phyloP scores from a whole-genome alignment of 2,113 vertebrate genomes.

The Cromileptes altivelis region DNA sequence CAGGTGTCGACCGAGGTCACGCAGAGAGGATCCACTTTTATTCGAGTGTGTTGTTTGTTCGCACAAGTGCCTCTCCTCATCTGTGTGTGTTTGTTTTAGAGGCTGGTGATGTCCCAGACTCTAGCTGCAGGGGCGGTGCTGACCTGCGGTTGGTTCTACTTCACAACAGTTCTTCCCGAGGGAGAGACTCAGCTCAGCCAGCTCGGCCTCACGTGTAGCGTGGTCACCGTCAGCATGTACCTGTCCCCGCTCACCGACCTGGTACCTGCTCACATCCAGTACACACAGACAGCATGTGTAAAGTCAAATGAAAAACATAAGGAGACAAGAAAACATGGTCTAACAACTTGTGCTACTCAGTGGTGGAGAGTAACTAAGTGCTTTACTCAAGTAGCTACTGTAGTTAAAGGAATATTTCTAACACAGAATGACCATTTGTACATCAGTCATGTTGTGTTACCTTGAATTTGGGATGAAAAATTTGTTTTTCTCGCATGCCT shows the following conservation, averaged over 20 bases:
- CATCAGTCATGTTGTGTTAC: too few relatives aligned
- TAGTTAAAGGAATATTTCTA: too few relatives aligned
- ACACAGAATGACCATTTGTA: too few relatives aligned
- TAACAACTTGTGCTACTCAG: too few relatives aligned
- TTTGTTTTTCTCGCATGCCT: too few relatives aligned
- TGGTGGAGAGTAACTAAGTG: background rate
- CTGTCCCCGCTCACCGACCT: constrained; percentile 91
- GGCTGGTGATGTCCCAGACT: constrained; percentile 73
- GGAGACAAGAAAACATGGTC: background rate
- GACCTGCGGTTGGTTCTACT: constrained; percentile 86
- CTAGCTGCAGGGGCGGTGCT: constrained; percentile 78
- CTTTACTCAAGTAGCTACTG: background rate
- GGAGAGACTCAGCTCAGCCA: constrained; percentile 74
- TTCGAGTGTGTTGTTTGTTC: background rate
- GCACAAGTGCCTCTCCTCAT: background rate
- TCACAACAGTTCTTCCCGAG: constrained; percentile 80
- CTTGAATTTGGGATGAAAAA: too few relatives aligned
- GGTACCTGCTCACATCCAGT: constrained; percentile 75
- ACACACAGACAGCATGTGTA: background rate
- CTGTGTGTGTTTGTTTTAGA: constrained; percentile 74
- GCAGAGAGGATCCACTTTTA: too few relatives aligned
- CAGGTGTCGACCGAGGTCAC: background rate
- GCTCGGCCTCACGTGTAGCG: constrained; percentile 92
- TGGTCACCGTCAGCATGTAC: constrained; percentile 96
- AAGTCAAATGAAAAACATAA: background rate